phyloP scores from a whole-genome alignment of 1,140 invertebrate genomes.

The Aphis craccivora region DNA sequence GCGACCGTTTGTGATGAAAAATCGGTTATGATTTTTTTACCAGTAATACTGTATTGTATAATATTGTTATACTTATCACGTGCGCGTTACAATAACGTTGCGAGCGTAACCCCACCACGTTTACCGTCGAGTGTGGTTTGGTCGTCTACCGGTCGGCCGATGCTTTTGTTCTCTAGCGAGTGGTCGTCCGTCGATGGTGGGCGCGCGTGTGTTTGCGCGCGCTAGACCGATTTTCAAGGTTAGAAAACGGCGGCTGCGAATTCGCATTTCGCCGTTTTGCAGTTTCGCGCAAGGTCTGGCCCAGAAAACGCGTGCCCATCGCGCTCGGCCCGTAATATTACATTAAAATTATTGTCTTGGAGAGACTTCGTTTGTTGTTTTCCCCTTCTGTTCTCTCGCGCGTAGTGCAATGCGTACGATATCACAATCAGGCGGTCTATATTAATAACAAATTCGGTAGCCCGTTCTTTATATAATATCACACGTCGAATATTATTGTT shows the following conservation, averaged over 20 bases:
- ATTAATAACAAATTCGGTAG: not conserved
- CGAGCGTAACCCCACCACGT: not conserved
- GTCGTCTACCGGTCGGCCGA: not conserved
- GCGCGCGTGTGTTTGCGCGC: not conserved
- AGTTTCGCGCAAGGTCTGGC: not conserved
- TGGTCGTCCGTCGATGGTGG: no score
- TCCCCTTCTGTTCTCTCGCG: not conserved
- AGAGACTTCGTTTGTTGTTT: not conserved
- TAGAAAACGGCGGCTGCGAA: constrained; percentile 26
- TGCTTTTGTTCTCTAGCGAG: constrained; percentile 48
- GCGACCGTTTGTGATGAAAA: no score
- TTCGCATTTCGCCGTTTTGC: not conserved
- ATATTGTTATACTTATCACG: not conserved
- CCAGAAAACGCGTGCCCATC: not conserved
- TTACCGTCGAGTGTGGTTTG: not conserved
- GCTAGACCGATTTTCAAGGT: constrained; percentile 45
- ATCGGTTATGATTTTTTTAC: no score
- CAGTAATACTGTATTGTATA: not conserved
- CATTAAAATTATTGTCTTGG: not conserved
- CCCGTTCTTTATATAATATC: not conserved
- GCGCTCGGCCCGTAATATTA: not conserved
- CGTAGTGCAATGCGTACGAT: not conserved
- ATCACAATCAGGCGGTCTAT: not conserved
- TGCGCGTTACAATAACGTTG: not conserved
- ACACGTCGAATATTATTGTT: not conserved